A percentile compares a stretch with the other conserved stretches of the same genome.
Conservation (phyloP, 2,888 invertebrate species). For the Tiphia femorata region DNA sequence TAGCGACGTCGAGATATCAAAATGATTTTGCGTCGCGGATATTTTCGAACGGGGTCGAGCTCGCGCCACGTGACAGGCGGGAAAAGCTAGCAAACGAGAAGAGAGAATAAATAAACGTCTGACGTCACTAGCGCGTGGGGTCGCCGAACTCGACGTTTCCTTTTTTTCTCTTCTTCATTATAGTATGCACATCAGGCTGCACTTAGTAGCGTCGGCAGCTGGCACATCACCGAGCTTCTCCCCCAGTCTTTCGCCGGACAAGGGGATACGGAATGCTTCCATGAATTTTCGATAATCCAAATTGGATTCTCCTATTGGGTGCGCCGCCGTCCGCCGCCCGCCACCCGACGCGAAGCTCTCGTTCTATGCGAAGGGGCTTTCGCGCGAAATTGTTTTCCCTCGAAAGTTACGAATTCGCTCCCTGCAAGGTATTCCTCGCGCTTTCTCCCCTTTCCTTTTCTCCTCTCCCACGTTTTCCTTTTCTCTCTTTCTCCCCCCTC, state of each 20-base stretch:
- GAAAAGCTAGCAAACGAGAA: background rate
- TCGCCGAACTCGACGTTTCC: too few species aligned
- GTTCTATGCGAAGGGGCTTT: conserved; percentile 18
- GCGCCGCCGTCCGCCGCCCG: conserved; percentile 15
- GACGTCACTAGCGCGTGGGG: background rate
- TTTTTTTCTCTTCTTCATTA: too few species aligned
- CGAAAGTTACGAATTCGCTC: conserved; percentile 45
- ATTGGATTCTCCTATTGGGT: conserved; percentile 56
- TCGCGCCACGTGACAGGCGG: too few species aligned
- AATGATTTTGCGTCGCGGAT: too few species aligned
- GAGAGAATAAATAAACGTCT: background rate
- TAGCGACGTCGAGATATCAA: too few species aligned
- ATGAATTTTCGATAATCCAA: conserved; percentile 63
- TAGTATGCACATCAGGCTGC: too few species aligned
- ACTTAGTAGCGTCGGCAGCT: background rate
- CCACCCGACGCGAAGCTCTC: conserved; percentile 12
- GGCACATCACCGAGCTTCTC: background rate
- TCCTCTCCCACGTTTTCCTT: background rate
- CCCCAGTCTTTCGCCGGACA: conserved; percentile 40
- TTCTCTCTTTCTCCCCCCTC: background rate
- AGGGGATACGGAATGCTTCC: conserved; percentile 43
- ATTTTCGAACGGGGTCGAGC: too few species aligned
- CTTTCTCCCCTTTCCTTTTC: background rate
- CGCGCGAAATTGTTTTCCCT: conserved; percentile 48
- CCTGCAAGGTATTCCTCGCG: background rate